Evolutionary conservation across 2,888 invertebrate genomes (phyloP).

Genomic region (Epirrhoe alternata): DNA sequence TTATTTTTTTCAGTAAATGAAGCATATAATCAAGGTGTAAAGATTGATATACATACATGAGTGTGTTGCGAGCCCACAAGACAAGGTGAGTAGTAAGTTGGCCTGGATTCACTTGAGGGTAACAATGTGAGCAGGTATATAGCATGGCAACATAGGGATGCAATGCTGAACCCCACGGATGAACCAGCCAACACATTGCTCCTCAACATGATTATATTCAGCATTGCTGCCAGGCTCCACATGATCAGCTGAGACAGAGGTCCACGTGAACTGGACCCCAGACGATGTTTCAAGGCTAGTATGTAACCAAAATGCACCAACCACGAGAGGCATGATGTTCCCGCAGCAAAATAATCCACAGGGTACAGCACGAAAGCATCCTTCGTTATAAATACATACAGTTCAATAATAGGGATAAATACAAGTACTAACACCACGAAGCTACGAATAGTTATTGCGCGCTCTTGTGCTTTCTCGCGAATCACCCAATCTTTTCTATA

Average conservation of each 20-base stretch:
- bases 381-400: slow-evolving; percentile 87
- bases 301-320: slow-evolving; percentile 91
- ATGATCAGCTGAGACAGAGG: slow-evolving; percentile 88
- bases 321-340: slow-evolving; percentile 91
- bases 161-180: slow-evolving; percentile 86
- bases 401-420: slow-evolving; percentile 87
- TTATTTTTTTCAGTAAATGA: background rate
- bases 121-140: slow-evolving; percentile 90
- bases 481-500: slow-evolving; percentile 86
- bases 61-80: slow-evolving; percentile 81
- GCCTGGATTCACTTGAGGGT: slow-evolving; percentile 84
- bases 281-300: slow-evolving; percentile 87
- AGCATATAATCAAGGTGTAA: slow-evolving; percentile 12
- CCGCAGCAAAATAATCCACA: slow-evolving; percentile 89
- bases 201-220: slow-evolving; percentile 88
- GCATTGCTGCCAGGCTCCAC: slow-evolving; percentile 88
- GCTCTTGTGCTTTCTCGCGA: slow-evolving; percentile 86
- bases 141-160: slow-evolving; percentile 86
- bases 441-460: slow-evolving; percentile 87
- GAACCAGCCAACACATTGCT: slow-evolving; percentile 84
- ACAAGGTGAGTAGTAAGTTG: slow-evolving; percentile 78
- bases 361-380: slow-evolving; percentile 81
- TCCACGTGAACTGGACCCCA: slow-evolving; percentile 89
- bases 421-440: slow-evolving; percentile 87
- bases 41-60: slow-evolving; percentile 70